Evolutionary conservation across 2,797 vertebrate genomes (phyloP).

Genomic region (Typhlichthys eigenmanni): DNA sequence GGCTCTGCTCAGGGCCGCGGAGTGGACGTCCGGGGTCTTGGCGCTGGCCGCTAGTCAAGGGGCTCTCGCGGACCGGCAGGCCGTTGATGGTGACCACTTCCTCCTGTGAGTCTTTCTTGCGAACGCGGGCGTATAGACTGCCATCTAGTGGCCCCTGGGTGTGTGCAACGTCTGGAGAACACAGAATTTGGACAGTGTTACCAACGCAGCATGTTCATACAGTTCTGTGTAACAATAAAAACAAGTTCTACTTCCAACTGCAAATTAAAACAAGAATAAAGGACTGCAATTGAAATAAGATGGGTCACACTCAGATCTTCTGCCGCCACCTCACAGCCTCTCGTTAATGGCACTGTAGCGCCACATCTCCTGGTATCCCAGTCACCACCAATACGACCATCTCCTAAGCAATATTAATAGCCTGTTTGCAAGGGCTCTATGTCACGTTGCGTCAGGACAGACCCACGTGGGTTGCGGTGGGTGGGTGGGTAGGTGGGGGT

Average conservation of each 20-base stretch:
- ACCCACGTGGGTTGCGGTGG: slow-evolving; percentile 21
- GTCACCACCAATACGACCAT: slow-evolving; percentile 47
- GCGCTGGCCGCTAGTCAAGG: slow-evolving; percentile 58
- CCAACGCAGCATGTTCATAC: not conserved
- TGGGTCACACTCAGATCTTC: not conserved
- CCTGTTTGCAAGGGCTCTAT: slow-evolving; percentile 39
- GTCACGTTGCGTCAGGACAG: slow-evolving; percentile 63
- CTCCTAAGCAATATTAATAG: slow-evolving; percentile 61
- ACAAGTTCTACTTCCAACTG: too few species aligned
- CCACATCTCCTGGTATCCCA: slow-evolving; percentile 17
- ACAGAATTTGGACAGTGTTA: slow-evolving; percentile 4
- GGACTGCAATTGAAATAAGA: too few species aligned
- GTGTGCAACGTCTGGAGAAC: slow-evolving; percentile 85
- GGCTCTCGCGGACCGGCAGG: slow-evolving; percentile 80
- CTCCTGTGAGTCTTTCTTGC: slow-evolving; percentile 93
- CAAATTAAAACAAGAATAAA: too few species aligned
- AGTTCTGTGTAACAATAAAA: not conserved
- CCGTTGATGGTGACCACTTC: slow-evolving; percentile 81
- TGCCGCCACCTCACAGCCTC: not conserved
- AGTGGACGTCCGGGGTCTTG: slow-evolving; percentile 64
- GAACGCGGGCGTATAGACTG: slow-evolving; percentile 92
- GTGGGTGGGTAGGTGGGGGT: too few species aligned
- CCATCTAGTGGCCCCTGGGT: slow-evolving; percentile 94
- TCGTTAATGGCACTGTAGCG: not conserved
- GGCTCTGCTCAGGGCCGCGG: slow-evolving; percentile 63